Percentiles rank a stretch among this genome's conserved stretches.
Evolutionary conservation across 2,113 vertebrate species (phyloP).

Genomic region (Todiramphus saurophagus): DNA sequence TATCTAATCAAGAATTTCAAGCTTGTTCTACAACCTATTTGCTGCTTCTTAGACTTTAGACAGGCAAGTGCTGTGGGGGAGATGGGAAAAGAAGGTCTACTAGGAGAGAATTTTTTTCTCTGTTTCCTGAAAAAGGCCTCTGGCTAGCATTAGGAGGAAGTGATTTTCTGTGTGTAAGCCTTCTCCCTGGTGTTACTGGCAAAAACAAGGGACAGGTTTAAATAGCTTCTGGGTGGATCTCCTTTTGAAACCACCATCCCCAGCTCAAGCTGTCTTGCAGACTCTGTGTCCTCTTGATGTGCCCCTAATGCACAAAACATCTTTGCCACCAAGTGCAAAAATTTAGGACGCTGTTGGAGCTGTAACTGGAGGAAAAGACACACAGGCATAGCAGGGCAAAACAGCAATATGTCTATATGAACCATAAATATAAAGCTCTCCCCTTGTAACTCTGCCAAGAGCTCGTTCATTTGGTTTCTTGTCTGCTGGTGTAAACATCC

Average conservation of each 20-base stretch:
- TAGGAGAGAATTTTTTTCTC: background rate
- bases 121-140: background rate
- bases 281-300: background rate
- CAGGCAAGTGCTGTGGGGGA: background rate
- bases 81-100: background rate
- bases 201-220: conserved; percentile 27
- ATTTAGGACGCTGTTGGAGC: background rate
- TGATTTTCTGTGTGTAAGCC: background rate
- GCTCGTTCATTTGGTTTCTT: conserved; percentile 12
- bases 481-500: background rate
- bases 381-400: background rate
- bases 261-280: background rate
- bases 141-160: background rate
- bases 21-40: background rate
- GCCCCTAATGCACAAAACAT: background rate
- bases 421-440: background rate
- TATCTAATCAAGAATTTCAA: background rate
- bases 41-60: background rate
- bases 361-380: background rate
- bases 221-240: background rate
- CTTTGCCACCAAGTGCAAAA: background rate
- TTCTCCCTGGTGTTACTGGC: background rate
- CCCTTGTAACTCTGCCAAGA: background rate
- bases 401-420: background rate
- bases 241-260: background rate